Evolutionary conservation across 2,797 vertebrate species (phyloP), one percentile per base, ranked within the genome.

Genomic region (Xerus rutilus): DNA sequence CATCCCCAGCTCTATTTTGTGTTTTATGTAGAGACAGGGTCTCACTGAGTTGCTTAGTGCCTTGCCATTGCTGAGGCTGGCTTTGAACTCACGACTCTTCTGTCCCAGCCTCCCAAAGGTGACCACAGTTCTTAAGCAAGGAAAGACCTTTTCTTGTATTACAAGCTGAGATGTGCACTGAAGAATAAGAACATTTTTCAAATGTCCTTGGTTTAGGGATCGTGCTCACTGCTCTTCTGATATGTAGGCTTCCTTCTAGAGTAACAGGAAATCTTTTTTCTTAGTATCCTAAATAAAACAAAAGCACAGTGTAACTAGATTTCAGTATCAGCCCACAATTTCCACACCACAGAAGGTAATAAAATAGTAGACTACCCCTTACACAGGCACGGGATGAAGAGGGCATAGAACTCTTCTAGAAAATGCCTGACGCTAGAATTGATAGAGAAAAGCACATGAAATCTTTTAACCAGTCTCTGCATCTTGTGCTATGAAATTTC

Each of bases 311-410:
- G 30, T 62, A 59, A 76, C 15, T 81, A 20, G 49, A 96, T 78
- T 92, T 95, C 92, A 87, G 8, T 45, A 93, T 92, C 70, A 86
- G 45, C 23, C 59, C 82, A 89, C 43, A 85, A 69, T 57, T 84
- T 89, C 35, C 79, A 59, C 25, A 65, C 45, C 62, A 74, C 28
- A 69, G 17, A 94, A 85, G 47, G 32, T 35, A 88, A 90, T 12
- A n/a, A 92, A 74, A 89, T 87, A 23, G 49, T 14, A 74, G 18
- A 81, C 30, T 32, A 64, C 10, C 43, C 3, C 76, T 72, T 86
- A 25, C 43, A 25, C 0, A 52, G 45, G 54, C 78, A 89, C 15
- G 78, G 47, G n/a, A 25, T 57, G 7, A 39, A 94, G 15, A 85
- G 9, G 32, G 39, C 14, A 86, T 0, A 92, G 76, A 93, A 43